phyloP scores from a whole-genome alignment of 2,113 vertebrate species.

The Peromyscus leucopus region DNA sequence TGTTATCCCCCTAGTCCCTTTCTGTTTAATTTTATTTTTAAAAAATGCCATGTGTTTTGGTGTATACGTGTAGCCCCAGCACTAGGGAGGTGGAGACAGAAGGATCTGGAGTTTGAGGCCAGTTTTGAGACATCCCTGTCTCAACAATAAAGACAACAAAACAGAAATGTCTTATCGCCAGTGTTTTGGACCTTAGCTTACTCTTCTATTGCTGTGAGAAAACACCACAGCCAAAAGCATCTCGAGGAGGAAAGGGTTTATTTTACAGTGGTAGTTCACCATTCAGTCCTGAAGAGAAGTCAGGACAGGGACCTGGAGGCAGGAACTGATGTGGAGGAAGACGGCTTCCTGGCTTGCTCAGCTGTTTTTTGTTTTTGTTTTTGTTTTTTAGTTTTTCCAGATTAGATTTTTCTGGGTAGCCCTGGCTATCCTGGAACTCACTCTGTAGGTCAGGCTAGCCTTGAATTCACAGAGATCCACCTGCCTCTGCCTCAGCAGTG shows the following conservation, averaged over 20 bases:
- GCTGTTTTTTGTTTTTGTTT: not conserved
- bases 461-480: not conserved
- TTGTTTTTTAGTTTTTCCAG: not conserved
- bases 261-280: not conserved
- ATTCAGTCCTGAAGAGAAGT: not conserved
- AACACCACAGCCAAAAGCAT: not conserved
- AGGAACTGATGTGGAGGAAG: not conserved
- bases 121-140: not conserved
- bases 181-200: not conserved
- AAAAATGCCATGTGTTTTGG: not conserved
- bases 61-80: not conserved
- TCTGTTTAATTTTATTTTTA: not conserved
- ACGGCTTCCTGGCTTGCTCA: not conserved
- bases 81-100: not conserved
- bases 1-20: not conserved
- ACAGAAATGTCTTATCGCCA: not conserved
- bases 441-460: not conserved
- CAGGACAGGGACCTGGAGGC: not conserved
- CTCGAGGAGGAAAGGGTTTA: not conserved
- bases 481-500: not conserved
- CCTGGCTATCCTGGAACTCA: not conserved
- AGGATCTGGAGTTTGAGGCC: not conserved
- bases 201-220: not conserved
- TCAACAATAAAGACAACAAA: not conserved
- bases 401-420: not conserved